These are phyloP conservation scores for Stichodactyla mertensii DNA, from an alignment of 64 coral and sea anemone species.

Conservation along the genomic window DNA sequence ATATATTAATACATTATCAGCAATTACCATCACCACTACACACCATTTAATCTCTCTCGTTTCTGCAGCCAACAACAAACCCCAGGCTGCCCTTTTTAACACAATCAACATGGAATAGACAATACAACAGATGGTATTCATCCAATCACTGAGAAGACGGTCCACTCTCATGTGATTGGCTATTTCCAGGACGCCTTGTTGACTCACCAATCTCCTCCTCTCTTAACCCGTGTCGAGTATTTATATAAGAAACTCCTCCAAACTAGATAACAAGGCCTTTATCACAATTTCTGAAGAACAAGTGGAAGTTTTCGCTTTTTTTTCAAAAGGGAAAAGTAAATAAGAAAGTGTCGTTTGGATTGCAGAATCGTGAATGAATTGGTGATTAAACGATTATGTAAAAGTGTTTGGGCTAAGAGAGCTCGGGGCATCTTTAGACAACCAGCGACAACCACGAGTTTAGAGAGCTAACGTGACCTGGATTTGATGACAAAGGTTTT, in stretches of 20 bases:
- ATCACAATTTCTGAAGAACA: background rate
- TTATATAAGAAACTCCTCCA: background rate
- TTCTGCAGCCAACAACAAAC: background rate
- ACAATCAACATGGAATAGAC: background rate
- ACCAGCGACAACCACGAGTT: background rate
- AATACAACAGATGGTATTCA: background rate
- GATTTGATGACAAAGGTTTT: background rate
- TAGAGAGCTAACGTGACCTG: too few relatives aligned
- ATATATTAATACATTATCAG: too few relatives aligned
- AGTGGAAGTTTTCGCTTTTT: background rate
- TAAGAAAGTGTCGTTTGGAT: background rate
- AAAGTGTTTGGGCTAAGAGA: background rate
- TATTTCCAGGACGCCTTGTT: background rate
- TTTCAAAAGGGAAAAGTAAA: background rate
- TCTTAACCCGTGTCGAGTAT: background rate
- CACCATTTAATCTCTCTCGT: background rate
- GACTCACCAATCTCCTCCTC: background rate
- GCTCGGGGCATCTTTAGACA: background rate
- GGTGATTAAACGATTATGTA: too few relatives aligned
- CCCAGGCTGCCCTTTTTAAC: background rate
- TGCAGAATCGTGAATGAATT: too few relatives aligned
- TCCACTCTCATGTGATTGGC: background rate
- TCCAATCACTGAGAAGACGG: background rate
- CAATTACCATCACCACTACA: background rate
- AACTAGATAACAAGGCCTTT: conserved; percentile 4